phyloP scores from a whole-genome alignment of 2,888 invertebrate genomes.

The Plagiodera versicolora region DNA sequence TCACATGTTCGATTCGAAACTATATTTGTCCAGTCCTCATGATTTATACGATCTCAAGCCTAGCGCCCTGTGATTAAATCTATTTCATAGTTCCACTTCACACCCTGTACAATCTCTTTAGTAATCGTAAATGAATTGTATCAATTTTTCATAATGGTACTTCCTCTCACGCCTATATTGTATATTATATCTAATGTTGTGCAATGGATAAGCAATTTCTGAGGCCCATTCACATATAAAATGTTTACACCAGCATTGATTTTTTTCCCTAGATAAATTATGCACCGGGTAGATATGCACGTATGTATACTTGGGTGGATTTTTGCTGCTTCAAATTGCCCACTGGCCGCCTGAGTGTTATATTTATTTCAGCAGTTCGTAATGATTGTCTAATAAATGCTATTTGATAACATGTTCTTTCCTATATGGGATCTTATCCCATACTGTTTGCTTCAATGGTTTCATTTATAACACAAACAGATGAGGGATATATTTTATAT shows the following conservation, averaged over 20 bases:
- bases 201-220: constrained; percentile 62
- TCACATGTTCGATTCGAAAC: constrained; percentile 13
- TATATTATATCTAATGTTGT: constrained; percentile 60
- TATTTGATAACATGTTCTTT: constrained; percentile 23
- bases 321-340: constrained; percentile 1
- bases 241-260: constrained; percentile 34
- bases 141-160: not conserved
- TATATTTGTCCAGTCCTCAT: not conserved
- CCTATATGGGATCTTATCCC: not conserved
- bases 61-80: not conserved
- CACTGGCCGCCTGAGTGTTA: constrained; percentile 1
- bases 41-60: not conserved
- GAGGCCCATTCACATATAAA: constrained; percentile 43
- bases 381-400: constrained; percentile 24
- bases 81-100: not conserved
- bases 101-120: not conserved
- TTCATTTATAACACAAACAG: not conserved
- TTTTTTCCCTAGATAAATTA: constrained; percentile 34
- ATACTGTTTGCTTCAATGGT: not conserved
- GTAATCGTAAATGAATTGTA: not conserved
- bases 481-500: not conserved
- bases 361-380: constrained; percentile 14
- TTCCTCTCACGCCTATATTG: constrained; percentile 56
- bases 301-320: not conserved
- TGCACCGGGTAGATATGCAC: constrained; percentile 5